Evolutionary conservation across 2,113 vertebrate species (phyloP).

Genomic region (Tiliqua scincoides): DNA sequence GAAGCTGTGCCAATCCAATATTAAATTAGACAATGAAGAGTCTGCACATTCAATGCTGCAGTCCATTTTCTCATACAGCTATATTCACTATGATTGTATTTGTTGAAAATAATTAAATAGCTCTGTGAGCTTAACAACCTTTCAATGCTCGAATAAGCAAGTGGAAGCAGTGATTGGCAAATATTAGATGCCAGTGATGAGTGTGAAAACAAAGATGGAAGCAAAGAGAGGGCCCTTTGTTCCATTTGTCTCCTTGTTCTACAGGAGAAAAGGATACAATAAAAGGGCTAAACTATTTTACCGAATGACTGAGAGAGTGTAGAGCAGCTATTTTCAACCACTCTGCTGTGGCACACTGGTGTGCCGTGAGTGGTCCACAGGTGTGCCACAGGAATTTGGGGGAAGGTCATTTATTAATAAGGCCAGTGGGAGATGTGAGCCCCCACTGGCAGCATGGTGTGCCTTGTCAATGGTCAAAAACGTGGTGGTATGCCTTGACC

Average conservation of each 20-base stretch:
- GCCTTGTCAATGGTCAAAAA: no score
- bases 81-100: constrained; percentile 39
- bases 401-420: no score
- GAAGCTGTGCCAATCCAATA: not conserved
- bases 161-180: constrained; percentile 38
- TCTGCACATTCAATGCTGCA: constrained; percentile 23
- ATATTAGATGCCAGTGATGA: constrained; percentile 6
- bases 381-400: no score
- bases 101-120: constrained; percentile 48
- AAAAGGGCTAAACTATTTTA: not conserved
- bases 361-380: no score
- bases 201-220: constrained; percentile 47
- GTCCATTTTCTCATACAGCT: not conserved
- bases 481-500: no score
- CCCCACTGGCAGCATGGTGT: no score
- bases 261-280: not conserved
- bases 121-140: constrained; percentile 20
- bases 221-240: constrained; percentile 19
- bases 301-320: not conserved
- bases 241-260: constrained; percentile 17
- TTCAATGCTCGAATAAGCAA: constrained; percentile 49
- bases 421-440: no score
- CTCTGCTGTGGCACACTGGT: no score
- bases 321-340: no score
- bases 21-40: constrained; percentile 41